Percentiles rank a stretch among this genome's conserved stretches.
Evolutionary conservation across 2,113 vertebrate species (phyloP).

Genomic region (Gopherus evgoodei): DNA sequence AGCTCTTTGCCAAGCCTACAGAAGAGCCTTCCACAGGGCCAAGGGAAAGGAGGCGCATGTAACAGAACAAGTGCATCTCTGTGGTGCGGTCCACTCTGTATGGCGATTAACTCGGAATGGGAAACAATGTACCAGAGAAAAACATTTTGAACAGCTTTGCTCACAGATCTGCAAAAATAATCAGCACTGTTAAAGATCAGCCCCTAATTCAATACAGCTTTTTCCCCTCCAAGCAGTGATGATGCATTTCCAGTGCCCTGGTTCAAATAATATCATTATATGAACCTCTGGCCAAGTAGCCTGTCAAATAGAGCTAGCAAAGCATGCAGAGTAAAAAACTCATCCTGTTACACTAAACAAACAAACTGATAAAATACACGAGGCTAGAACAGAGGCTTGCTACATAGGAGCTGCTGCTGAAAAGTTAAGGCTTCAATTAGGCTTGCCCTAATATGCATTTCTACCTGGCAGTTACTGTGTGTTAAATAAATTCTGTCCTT

Average conservation of each 20-base stretch:
- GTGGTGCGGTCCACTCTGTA: neutral
- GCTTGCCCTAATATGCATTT: neutral
- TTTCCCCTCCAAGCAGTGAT: neutral
- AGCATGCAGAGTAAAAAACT: neutral
- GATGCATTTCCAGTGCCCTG: neutral
- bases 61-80: neutral
- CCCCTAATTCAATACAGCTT: neutral
- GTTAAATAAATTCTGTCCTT: neutral
- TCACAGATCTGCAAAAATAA: neutral
- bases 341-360: neutral
- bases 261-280: neutral
- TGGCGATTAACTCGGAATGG: neutral
- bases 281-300: neutral
- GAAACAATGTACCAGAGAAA: neutral
- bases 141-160: neutral
- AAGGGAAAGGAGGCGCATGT: neutral
- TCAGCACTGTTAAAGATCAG: neutral
- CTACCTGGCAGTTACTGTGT: neutral
- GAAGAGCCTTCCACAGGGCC: neutral
- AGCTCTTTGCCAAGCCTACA: neutral
- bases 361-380: neutral
- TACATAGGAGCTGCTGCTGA: neutral
- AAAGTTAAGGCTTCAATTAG: neutral
- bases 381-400: neutral
- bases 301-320: rapidly evolving